Evolutionary conservation across 2,113 vertebrate species (phyloP), one percentile per base, ranked within the genome.

Genomic region (Aythya baeri): DNA sequence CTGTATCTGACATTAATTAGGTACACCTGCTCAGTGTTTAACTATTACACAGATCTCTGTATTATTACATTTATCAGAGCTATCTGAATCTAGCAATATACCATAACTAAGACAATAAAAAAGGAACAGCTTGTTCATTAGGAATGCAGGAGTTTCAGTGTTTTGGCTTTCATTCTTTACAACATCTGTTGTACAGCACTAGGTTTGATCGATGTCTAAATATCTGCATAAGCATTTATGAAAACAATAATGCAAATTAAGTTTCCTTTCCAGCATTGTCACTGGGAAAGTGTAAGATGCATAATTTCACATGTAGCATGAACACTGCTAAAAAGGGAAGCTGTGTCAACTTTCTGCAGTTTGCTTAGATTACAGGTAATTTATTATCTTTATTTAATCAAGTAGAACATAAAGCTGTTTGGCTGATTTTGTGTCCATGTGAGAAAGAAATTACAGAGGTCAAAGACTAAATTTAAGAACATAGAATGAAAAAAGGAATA

Each of bases 21-120:
- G 91, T 91, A 94, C 96, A 97, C 94, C 96, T 97, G 97, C 88
- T 72, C 91, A 93, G 89, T 27, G 89, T 96, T 95, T 91, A 83
- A 73, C 86, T 58, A 3, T 50, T 79, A 83, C 68, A 77, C 22
- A 70, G 46, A 34, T 38, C 74, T 92, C 65, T 36, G 41, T 44
- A n/a, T 85, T 83, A 44, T 90, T 76, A 77, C 67, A 36, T 89
- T 89, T 65, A 68, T 95, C 83, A 74, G 25, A 74, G 63, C 86
- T 97, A 67, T 52, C 62, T 50, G 44, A 70, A 78, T 93, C 75
- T 80, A 96, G 74, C 61, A 78, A n/a, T 44, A 26, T 38, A 71
- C 36, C 27, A 15, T 31, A 85, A 86, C 66, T 31, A 55, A 31
- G 59, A 65, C 41, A 91, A 92, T 59, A 59, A 83, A 91, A 89